Conservation (phyloP, 2,888 invertebrate genomes). For the Drosophila meridiana region DNA sequence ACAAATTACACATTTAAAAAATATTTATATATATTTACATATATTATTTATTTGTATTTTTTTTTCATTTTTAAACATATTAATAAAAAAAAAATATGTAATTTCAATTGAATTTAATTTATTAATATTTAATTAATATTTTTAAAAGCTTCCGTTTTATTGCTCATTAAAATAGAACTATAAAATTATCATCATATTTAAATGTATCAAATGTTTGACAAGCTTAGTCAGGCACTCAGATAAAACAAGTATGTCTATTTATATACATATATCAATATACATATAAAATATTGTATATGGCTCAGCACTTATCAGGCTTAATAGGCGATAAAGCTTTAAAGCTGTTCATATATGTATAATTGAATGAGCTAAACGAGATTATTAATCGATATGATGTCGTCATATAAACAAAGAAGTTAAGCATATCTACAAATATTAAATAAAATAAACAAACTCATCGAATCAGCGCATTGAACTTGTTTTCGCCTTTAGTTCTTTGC, state of each 20-base stretch:
- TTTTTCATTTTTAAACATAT: no score
- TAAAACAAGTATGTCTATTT: not conserved
- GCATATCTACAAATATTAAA: not conserved
- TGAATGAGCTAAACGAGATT: not conserved
- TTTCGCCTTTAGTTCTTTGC: not conserved
- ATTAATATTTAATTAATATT: not conserved
- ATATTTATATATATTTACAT: no score
- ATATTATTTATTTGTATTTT: no score
- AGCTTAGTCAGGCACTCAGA: not conserved
- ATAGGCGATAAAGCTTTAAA: not conserved
- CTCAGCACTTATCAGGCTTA: not conserved
- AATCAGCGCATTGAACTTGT: not conserved
- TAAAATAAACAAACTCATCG: not conserved
- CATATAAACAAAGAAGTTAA: not conserved
- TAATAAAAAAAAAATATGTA: no score
- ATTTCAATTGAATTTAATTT: not conserved
- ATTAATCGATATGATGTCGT: not conserved
- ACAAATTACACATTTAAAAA: not conserved
- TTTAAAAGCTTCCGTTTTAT: not conserved
- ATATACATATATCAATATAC: no score
- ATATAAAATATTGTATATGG: not conserved
- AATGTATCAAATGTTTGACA: not conserved
- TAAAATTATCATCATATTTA: not conserved
- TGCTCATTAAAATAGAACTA: not conserved
- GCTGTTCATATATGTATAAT: not conserved